Evolutionary conservation across 2,888 invertebrate species (phyloP), one percentile per base, ranked within the genome.

Genomic region (Drosophila anomalata): DNA sequence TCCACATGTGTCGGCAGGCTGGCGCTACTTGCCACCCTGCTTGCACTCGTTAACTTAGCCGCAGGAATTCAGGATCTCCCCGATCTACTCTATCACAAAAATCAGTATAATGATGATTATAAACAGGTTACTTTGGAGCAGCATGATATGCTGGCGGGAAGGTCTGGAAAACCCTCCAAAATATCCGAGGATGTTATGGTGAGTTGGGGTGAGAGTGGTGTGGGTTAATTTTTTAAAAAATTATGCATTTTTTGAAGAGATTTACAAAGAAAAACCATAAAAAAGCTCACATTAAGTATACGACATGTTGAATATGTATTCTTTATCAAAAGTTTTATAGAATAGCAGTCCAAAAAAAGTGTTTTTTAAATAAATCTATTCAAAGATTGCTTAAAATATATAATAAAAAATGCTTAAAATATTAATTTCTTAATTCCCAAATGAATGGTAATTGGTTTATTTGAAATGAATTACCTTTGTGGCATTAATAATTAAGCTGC

Each of bases 141-240:
- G 47, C 50, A 56, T 36, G 46, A 61, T 14, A n/a, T 53, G 48
- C 47, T 53, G 46, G n/a, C 7, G 6, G 17, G 12, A 11, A 14
- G 20, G 44, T 6, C 55, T 5, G 26, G 29, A 48, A 84, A 50
- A 39, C 31, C 47, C 22, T 69, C 67, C 44, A 54, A 42, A 11
- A 7, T 83, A 54, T 83, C 87, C 12, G 87, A 80, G 51, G 87
- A 80, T 60, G 12, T 36, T 36, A 57, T 79, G 75, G 82, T 82
- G 56, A 82, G 81, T 70, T 14, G 4, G 22, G 22, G 22, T 4
- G 22, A 8, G 9, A 2, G 9, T 29, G 5, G 29, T 7, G 0
- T 12, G 39, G 39, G 6, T 14, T 39, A 12, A 11, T 6, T 11
- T 39, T 39, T 14, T 6, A 14, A 39, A 6, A 39, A 14, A 14